Percentiles rank a stretch among this genome's conserved stretches.
Conservation (phyloP, 2,797 vertebrate species). For the Halcyon chelicuti region DNA sequence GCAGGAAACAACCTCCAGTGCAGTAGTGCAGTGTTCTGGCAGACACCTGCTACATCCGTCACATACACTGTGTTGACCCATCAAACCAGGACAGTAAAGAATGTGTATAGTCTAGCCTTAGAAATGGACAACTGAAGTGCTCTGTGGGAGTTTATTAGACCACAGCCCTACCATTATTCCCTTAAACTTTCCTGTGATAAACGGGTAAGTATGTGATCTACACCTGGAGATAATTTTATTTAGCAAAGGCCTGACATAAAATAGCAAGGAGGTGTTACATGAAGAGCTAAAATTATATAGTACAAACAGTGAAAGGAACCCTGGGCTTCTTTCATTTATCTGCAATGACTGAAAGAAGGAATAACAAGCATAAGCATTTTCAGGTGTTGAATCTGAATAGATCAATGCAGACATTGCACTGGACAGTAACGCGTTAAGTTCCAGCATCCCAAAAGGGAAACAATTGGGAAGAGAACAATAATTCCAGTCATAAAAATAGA, state of each 20-base stretch:
- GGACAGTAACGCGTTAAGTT: rapidly evolving
- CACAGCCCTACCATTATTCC: not conserved
- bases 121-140: not conserved
- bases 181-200: not conserved
- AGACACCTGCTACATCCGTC: not conserved
- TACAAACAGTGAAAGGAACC: not conserved
- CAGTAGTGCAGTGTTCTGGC: not conserved
- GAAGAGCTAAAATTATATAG: not conserved
- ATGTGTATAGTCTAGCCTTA: not conserved
- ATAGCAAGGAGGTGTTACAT: not conserved
- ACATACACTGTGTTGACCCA: not conserved
- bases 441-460: not conserved
- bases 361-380: not conserved
- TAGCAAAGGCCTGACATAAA: not conserved
- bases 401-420: not conserved
- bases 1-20: rapidly evolving
- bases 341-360: not conserved
- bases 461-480: not conserved
- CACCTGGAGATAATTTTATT: not conserved
- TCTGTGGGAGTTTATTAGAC: not conserved
- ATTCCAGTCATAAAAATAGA: not conserved
- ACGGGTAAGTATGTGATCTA: not conserved
- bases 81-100: not conserved
- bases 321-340: not conserved
- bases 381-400: not conserved